Base-by-base conservation (phyloP, 2,888 invertebrate genomes). In the Tineola bisselliella region DNA sequence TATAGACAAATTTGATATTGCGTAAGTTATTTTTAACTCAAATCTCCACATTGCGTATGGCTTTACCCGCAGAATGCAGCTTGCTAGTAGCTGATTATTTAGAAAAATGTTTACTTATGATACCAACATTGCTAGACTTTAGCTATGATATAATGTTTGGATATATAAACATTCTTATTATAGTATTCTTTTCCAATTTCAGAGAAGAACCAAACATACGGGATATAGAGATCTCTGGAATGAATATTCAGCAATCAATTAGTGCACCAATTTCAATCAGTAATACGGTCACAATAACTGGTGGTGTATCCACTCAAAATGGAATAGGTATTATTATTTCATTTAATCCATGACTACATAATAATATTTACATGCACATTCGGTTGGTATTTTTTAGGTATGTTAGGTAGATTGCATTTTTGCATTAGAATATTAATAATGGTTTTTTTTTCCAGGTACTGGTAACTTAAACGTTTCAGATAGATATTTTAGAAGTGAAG, bases 241-340 rank as follows among this genome's bases (percentile, higher is more conserved):
- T 98, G 94, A 93, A 93, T 56, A 93, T 98, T 72, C 91, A 92
- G 17, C 97, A 98, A 75, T 96, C 97, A 0, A 94, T 98, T 57
- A 97, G 98, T 76, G 94, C 96, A 56, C 98, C 98, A 0, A 84
- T 98, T 19, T 96, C 97, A 0, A 80, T 92, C 60, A 91, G 92
- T 68, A 95, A 98, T 70, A 96, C 96, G 0, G 90, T 94, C 66
- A 92, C 93, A 0, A 84, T 98, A 69, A 92, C 94, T 10, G 96
- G 96, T 8, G 92, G 93, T 68, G 88, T 96, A 61, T 92, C 91
- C 61, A 94, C 95, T 0, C 93, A 95, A 67, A 98, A 98, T 88
- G 97, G 98, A 15, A 94, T 91, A 64, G 96, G 94, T 88, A 69
- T 73, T n/a, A 65, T 62, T 25, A 2, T 52, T 11, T 57, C 52